Evolutionary conservation across 1,140 invertebrate species (phyloP).

Genomic region (Cyrtorhinus lividipennis): DNA sequence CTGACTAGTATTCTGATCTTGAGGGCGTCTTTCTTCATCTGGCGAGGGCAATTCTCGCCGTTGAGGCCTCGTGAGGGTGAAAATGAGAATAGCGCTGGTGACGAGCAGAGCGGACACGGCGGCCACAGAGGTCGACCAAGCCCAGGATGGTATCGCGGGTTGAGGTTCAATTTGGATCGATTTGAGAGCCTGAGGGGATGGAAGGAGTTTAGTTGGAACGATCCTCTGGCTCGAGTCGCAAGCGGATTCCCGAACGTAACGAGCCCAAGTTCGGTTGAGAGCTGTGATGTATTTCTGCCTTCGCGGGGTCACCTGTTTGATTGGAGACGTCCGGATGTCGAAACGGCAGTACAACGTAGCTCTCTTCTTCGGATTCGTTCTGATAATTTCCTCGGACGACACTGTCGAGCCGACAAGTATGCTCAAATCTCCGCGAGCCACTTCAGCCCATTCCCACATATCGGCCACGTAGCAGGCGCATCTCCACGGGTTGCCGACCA

Average conservation of each 20-base stretch:
- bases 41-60: background rate
- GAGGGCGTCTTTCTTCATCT: background rate
- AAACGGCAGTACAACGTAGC: conserved; percentile 49
- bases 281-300: conserved; percentile 41
- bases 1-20: background rate
- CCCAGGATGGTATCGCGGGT: background rate
- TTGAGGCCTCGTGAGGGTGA: background rate
- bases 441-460: conserved; percentile 55
- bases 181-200: background rate
- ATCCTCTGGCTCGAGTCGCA: conserved; percentile 33
- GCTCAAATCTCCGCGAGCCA: conserved; percentile 45
- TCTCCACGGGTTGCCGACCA: conserved; percentile 51
- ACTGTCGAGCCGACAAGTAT: conserved; percentile 48
- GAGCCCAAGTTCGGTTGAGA: conserved; percentile 48
- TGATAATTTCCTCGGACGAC: conserved; percentile 38
- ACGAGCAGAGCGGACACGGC: background rate
- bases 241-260: conserved; percentile 48
- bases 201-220: conserved; percentile 11
- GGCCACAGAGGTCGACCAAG: background rate
- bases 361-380: conserved; percentile 41
- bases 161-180: background rate
- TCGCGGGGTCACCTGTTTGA: conserved; percentile 34
- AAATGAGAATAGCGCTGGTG: background rate
- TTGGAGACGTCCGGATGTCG: conserved; percentile 39
- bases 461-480: conserved; percentile 53